These are phyloP conservation scores for Procavia capensis DNA, from an alignment of 2,113 vertebrate species.

Conservation along the genomic window DNA sequence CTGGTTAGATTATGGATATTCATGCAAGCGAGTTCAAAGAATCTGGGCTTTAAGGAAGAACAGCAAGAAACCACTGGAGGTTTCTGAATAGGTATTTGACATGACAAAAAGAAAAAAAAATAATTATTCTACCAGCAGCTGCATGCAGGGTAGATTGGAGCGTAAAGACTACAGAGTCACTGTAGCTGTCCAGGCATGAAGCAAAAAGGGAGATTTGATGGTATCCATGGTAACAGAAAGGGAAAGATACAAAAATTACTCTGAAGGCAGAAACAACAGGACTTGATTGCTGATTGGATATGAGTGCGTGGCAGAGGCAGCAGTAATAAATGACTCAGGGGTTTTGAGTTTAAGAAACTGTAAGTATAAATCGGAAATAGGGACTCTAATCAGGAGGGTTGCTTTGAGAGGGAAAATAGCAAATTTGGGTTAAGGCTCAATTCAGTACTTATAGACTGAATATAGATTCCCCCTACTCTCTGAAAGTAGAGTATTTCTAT, in stretches of 20 bases:
- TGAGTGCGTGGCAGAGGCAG: constrained; percentile 13
- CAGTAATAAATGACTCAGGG: constrained; percentile 65
- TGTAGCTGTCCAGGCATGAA: constrained; percentile 65
- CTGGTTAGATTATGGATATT: neutral
- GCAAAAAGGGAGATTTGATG: constrained; percentile 44
- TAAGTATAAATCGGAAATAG: constrained; percentile 50
- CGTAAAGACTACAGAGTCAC: constrained; percentile 55
- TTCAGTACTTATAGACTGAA: neutral
- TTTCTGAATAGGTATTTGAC: neutral
- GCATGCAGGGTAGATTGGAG: neutral
- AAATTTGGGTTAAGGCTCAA: neutral
- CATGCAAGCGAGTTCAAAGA: constrained; percentile 18
- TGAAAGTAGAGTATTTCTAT: no score
- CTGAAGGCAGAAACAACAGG: constrained; percentile 75
- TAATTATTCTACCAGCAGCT: constrained; percentile 20
- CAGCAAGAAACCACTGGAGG: neutral
- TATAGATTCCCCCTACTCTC: no score
- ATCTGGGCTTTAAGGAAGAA: neutral
- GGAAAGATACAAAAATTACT: constrained; percentile 69
- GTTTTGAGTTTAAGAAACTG: constrained; percentile 47
- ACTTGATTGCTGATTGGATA: constrained; percentile 76
- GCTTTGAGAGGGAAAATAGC: constrained; percentile 34
- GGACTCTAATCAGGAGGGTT: constrained; percentile 35
- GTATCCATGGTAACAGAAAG: constrained; percentile 77
- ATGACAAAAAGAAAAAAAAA: neutral